Evolutionary conservation across 2,888 invertebrate genomes (phyloP), one percentile per base, ranked within the genome.

Genomic region (Drosophila kuntzei): DNA sequence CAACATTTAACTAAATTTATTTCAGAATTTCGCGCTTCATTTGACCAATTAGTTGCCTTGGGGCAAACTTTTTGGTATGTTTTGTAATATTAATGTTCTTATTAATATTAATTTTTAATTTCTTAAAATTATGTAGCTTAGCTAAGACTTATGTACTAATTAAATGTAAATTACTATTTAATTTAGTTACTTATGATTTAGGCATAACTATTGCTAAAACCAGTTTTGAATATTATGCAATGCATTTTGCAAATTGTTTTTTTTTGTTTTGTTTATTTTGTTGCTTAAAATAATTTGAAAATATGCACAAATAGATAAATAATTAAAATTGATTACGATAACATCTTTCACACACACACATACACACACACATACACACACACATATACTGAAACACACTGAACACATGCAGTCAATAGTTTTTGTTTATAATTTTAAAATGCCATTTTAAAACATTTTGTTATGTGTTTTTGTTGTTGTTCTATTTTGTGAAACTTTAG

Each of bases 21-120:
- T 88, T 90, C 90, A 89, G 89, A 90, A 89, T 90, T 81, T 90
- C 67, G 81, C 89, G 89, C 89, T 90, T 89, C 70, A 49, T 71
- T 71, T 68, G 53, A 73, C 88, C 66, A 71, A n/a, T n/a, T n/a
- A 67, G 70, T 66, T 68, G 70, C 76, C 65, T 36, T 47, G 58
- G 20, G 61, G 76, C 68, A 53, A 63, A 66, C 66, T 39, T 3
- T 67, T 61, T 70, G 76, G 37, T 37, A 34, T 63, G n/a, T 18
- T 54, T 55, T 55, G 29, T 87, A 55, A 66, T 59, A 62, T 64
- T 69, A 63, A 51, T 71, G 44, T 41, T 46, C 57, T 51, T 39
- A 25, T 14, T 59, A 39, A 41, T 59, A 22, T 64, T 46, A 43
- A 34, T 43, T 34, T 29, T 32, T 37, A 55, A 55, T 43, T 67